Percentiles rank a stretch among this genome's conserved stretches.
phyloP scores from a whole-genome alignment of 2,888 invertebrate species.

The Petrophora chlorosata region DNA sequence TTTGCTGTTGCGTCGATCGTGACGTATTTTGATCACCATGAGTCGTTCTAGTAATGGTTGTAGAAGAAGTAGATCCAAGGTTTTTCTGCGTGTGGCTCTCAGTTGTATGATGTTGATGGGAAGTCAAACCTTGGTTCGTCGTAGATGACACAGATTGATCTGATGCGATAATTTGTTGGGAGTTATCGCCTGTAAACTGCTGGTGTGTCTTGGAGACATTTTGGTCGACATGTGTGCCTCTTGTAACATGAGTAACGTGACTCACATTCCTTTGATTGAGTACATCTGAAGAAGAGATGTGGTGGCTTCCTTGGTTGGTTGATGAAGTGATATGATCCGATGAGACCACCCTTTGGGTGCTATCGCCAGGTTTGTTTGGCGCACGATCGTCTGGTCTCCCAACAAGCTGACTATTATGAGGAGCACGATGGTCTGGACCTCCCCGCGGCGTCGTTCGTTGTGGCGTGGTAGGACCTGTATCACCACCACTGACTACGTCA shows the following conservation, averaged over 20 bases:
- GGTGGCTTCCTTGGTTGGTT: slow-evolving; percentile 45
- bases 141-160: slow-evolving; percentile 46
- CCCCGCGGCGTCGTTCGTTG: slow-evolving; percentile 26
- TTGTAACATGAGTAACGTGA: slow-evolving; percentile 41
- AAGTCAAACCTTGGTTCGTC: slow-evolving; percentile 41
- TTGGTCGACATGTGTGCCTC: slow-evolving; percentile 46
- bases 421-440: slow-evolving; percentile 39
- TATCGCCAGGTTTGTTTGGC: too few species aligned
- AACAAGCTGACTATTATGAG: slow-evolving; percentile 32
- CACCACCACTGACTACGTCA: slow-evolving; percentile 70
- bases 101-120: slow-evolving; percentile 39
- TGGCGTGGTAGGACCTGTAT: slow-evolving; percentile 38
- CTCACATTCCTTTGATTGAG: slow-evolving; percentile 41
- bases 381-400: too few species aligned
- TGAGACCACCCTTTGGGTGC: slow-evolving; percentile 47
- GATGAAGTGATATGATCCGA: slow-evolving; percentile 51
- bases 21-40: slow-evolving; percentile 47
- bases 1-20: slow-evolving; percentile 49
- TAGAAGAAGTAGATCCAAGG: slow-evolving; percentile 35
- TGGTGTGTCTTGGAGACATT: slow-evolving; percentile 50
- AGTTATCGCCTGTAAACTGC: slow-evolving; percentile 43
- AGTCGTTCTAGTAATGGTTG: slow-evolving; percentile 39
- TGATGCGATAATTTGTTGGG: slow-evolving; percentile 42
- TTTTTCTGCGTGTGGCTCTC: slow-evolving; percentile 44
- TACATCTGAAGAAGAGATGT: slow-evolving; percentile 41